These are phyloP conservation scores for Micoletzkya japonica DNA, from an alignment of 2,888 invertebrate species.

Conservation along the genomic window DNA sequence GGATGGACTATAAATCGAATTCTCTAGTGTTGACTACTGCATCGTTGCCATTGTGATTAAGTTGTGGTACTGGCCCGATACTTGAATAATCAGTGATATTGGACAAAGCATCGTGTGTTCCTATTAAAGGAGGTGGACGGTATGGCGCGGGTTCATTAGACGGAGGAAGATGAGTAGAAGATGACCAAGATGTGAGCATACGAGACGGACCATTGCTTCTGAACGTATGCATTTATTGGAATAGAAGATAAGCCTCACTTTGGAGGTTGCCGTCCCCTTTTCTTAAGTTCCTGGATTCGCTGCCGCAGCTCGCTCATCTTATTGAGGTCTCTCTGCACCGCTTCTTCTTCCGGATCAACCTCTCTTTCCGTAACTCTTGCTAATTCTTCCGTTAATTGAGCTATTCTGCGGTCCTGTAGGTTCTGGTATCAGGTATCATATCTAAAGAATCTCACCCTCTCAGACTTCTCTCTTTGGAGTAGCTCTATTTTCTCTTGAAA, in stretches of 20 bases:
- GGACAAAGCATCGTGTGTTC: not conserved
- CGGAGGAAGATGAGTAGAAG: slow-evolving; percentile 1
- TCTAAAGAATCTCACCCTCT: slow-evolving; percentile 28
- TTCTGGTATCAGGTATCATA: slow-evolving; percentile 32
- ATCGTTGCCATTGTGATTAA: no score
- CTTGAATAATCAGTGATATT: not conserved
- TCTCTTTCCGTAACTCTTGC: no score
- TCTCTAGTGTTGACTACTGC: no score
- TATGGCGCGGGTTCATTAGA: slow-evolving; percentile 9
- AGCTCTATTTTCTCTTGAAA: slow-evolving; percentile 25
- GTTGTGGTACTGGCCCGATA: no score
- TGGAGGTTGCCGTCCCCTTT: slow-evolving; percentile 31
- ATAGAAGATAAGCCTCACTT: not conserved
- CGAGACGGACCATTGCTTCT: not conserved
- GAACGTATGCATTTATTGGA: not conserved
- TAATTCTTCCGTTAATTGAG: slow-evolving; percentile 35
- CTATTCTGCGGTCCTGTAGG: slow-evolving; percentile 33
- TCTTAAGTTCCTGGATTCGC: slow-evolving; percentile 54
- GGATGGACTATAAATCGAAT: no score
- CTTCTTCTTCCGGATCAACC: slow-evolving; percentile 37
- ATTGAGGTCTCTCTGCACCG: slow-evolving; percentile 32
- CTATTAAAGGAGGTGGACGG: not conserved
- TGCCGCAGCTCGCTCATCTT: slow-evolving; percentile 57
- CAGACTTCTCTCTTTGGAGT: slow-evolving; percentile 22
- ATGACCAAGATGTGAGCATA: slow-evolving; percentile 7